Percentiles rank a stretch among this genome's conserved stretches.
These are phyloP conservation scores for Oeneis ivallda DNA, from an alignment of 2,888 invertebrate genomes.

Conservation along the genomic window DNA sequence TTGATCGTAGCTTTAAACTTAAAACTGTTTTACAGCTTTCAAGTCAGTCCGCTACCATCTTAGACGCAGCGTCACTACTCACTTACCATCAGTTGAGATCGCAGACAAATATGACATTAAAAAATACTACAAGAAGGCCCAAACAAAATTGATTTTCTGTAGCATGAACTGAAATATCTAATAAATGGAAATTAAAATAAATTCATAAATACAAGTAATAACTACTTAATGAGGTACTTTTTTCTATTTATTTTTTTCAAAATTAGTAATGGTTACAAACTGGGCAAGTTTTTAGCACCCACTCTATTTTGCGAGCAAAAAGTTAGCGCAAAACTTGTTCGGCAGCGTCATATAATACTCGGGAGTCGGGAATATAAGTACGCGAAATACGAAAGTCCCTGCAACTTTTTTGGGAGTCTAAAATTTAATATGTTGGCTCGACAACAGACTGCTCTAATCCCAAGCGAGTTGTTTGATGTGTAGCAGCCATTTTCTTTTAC, in stretches of 20 bases:
- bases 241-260: neutral
- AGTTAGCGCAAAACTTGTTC: constrained; percentile 31
- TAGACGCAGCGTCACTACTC: too few species aligned
- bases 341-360: constrained; percentile 25
- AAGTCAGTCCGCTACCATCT: too few species aligned
- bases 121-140: neutral
- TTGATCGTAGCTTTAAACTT: too few species aligned
- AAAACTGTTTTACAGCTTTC: too few species aligned
- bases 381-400: constrained; percentile 26
- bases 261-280: neutral
- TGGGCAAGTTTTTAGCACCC: constrained; percentile 11
- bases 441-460: constrained; percentile 8
- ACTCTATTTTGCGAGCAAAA: constrained; percentile 29
- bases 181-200: neutral
- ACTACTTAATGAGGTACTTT: neutral
- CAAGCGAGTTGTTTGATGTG: constrained; percentile 10
- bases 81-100: too few species aligned
- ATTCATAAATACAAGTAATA: neutral
- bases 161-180: too few species aligned
- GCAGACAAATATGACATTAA: too few species aligned
- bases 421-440: constrained; percentile 35
- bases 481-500: neutral
- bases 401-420: constrained; percentile 36
- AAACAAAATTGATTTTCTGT: neutral
- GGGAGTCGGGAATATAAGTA: constrained; percentile 7